Percentiles rank a stretch among this genome's conserved stretches.
phyloP scores from a whole-genome alignment of 2,888 invertebrate species.

The Drosophila nr. fundita region DNA sequence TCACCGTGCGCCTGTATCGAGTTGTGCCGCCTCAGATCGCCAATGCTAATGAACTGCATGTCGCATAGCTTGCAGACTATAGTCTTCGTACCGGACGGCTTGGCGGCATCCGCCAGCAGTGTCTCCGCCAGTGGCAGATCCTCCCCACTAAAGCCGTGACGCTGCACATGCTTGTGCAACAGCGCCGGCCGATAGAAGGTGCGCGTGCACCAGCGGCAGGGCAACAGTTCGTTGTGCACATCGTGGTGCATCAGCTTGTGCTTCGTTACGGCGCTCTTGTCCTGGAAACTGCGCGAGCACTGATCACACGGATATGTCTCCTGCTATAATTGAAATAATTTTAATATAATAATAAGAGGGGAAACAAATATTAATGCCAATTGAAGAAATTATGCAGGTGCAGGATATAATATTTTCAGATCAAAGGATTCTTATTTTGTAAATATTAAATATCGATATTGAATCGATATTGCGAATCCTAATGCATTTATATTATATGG shows the following conservation, averaged over 20 bases:
- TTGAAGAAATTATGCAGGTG: not conserved
- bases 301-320: conserved; percentile 68
- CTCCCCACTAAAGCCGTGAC: conserved; percentile 71
- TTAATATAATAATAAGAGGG: not conserved
- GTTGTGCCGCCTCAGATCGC: conserved; percentile 70
- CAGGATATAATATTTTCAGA: not conserved
- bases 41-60: conserved; percentile 66
- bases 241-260: conserved; percentile 75
- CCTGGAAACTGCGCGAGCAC: conserved; percentile 71
- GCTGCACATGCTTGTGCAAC: conserved; percentile 77
- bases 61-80: conserved; percentile 80
- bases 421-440: not conserved
- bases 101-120: conserved; percentile 70
- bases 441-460: not conserved
- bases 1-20: conserved; percentile 47
- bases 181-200: conserved; percentile 78
- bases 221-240: conserved; percentile 67
- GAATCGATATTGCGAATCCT: not conserved
- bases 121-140: conserved; percentile 74
- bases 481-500: not conserved
- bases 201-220: conserved; percentile 82
- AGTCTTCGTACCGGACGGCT: conserved; percentile 74
- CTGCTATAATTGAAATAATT: conserved; percentile 48
- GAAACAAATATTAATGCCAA: not conserved
- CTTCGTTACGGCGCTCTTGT: conserved; percentile 78